These are phyloP conservation scores for Portevinia maculata DNA, from an alignment of 2,888 invertebrate genomes.

Conservation along the genomic window DNA sequence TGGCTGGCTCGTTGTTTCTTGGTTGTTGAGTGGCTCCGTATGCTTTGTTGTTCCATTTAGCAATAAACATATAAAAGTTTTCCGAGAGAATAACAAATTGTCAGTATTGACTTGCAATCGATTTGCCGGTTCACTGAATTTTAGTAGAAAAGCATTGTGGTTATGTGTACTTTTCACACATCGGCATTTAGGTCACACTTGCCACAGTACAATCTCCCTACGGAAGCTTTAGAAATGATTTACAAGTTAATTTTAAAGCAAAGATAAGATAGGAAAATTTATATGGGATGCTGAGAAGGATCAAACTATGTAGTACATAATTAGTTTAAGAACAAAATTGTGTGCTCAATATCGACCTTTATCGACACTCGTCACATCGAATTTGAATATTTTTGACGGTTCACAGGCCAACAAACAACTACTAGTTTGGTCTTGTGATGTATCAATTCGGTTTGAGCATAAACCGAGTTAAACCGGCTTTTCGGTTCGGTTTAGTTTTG, in stretches of 20 bases:
- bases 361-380: no score
- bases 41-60: conserved; percentile 58
- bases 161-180: conserved; percentile 50
- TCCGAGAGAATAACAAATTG: conserved; percentile 71
- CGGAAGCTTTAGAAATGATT: neutral
- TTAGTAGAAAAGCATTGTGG: conserved; percentile 45
- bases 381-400: no score
- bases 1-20: conserved; percentile 24
- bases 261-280: neutral
- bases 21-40: conserved; percentile 5
- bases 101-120: conserved; percentile 72
- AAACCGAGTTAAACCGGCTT: no score
- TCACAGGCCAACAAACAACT: no score
- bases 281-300: neutral
- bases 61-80: conserved; percentile 64
- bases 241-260: neutral
- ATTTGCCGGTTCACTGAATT: conserved; percentile 69
- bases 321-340: no score
- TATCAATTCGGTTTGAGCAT: no score
- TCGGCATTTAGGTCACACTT: conserved; percentile 19
- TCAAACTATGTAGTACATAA: no score
- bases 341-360: no score
- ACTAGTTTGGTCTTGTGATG: no score
- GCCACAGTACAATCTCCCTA: neutral
- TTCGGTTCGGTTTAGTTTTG: no score